Conservation (phyloP, 2,888 invertebrate genomes). For the Lysandra bellargus region DNA sequence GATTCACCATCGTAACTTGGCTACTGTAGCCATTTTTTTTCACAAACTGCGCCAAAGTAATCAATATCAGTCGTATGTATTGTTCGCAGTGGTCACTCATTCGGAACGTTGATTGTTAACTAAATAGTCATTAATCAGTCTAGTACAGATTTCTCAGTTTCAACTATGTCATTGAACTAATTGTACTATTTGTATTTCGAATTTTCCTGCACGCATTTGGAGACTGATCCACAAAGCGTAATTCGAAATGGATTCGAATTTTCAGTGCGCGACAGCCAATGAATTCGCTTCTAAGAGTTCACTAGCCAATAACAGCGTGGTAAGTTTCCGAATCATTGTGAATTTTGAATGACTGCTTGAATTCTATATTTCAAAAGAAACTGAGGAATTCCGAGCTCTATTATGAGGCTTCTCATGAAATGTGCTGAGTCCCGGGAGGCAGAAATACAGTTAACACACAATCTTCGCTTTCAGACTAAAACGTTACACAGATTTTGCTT, state of each 20-base stretch:
- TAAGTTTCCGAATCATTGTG: background rate
- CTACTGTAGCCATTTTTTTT: conserved; percentile 25
- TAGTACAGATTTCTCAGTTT: background rate
- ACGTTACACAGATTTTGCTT: background rate
- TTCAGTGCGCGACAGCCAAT: too few species aligned
- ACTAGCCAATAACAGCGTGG: background rate
- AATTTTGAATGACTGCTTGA: background rate
- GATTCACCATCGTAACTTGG: conserved; percentile 31
- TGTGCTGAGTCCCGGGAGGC: background rate
- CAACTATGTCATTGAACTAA: background rate
- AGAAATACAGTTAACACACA: background rate
- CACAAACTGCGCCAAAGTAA: conserved; percentile 28
- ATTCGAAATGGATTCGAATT: too few species aligned
- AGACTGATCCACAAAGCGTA: too few species aligned
- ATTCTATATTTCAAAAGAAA: conserved; percentile 5
- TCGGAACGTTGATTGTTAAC: conserved; percentile 2
- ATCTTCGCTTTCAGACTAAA: background rate
- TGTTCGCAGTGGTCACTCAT: conserved; percentile 24
- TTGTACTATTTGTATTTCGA: background rate
- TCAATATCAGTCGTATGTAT: conserved; percentile 26
- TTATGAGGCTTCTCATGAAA: background rate
- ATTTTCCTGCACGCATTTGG: background rate
- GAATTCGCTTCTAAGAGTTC: background rate
- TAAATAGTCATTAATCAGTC: conserved; percentile 24
- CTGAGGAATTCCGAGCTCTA: background rate